phyloP scores from a whole-genome alignment of 2,113 vertebrate genomes.

The Tor tambroides region DNA sequence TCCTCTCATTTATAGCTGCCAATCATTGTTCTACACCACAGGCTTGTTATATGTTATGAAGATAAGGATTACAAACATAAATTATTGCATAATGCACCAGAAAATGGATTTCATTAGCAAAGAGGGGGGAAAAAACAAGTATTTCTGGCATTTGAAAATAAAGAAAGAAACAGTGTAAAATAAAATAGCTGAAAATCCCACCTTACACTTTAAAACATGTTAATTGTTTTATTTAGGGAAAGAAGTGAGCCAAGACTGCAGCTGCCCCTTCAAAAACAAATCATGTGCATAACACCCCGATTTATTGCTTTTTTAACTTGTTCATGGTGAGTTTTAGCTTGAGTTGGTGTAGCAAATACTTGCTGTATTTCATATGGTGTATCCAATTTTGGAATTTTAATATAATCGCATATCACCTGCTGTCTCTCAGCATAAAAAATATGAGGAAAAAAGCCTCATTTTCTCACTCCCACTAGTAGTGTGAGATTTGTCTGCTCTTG shows the following conservation, averaged over 20 bases:
- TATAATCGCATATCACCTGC: background rate
- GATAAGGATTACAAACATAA: background rate
- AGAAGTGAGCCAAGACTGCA: background rate
- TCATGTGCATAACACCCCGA: background rate
- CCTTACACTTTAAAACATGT: no score
- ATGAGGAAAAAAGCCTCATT: background rate
- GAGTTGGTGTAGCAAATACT: background rate
- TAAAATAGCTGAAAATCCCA: no score
- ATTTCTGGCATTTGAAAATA: background rate
- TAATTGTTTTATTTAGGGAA: background rate
- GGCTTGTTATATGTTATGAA: background rate
- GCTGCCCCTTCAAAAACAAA: background rate
- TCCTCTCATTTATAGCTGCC: conserved; percentile 56
- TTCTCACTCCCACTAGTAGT: conserved; percentile 21
- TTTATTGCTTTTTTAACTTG: no score
- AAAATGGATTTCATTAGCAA: background rate
- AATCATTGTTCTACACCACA: conserved; percentile 50
- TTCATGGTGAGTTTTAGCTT: no score
- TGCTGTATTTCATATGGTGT: background rate
- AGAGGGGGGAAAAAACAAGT: no score
- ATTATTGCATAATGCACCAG: background rate
- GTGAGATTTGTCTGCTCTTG: conserved; percentile 5
- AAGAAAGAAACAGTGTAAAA: no score
- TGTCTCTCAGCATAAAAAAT: conserved; percentile 1
- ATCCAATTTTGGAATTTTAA: background rate